A percentile compares a stretch with the other conserved stretches of the same genome.
These are phyloP conservation scores for Gallirallus australis DNA, from an alignment of 2,797 vertebrate genomes.

Conservation along the genomic window DNA sequence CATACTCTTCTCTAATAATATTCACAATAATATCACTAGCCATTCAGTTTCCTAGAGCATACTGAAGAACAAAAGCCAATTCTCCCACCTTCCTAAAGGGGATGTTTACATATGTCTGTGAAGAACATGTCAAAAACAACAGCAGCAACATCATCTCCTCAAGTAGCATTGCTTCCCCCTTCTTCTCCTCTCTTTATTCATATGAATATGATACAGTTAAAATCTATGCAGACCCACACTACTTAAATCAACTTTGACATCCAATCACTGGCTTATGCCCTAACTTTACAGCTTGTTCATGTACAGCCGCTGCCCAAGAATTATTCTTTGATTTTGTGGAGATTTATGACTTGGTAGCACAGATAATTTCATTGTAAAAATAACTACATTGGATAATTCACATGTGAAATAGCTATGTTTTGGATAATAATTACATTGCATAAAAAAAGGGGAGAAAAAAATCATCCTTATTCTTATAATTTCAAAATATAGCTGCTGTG, in stretches of 20 bases:
- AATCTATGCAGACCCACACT: neutral
- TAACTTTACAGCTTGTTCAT: neutral
- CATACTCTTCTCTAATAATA: conserved; percentile 7
- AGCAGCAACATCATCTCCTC: neutral
- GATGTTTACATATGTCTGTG: neutral
- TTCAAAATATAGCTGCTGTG: neutral
- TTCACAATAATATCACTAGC: neutral
- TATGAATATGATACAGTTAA: neutral
- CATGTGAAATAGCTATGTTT: neutral
- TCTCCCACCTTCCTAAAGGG: neutral
- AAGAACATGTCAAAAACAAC: neutral
- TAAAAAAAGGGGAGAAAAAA: neutral
- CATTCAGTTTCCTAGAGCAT: neutral
- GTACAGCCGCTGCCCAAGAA: neutral
- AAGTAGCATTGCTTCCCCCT: neutral
- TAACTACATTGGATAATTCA: neutral
- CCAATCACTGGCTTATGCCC: neutral
- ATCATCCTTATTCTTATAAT: neutral
- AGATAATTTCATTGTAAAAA: neutral
- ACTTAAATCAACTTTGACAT: conserved; percentile 42
- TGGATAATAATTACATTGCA: neutral
- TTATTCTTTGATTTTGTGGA: neutral
- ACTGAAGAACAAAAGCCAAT: neutral
- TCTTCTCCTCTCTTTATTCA: neutral
- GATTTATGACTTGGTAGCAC: neutral